These are phyloP conservation scores for Phalacrocorax brasilianus DNA, from an alignment of 2,113 vertebrate genomes.

Conservation along the genomic window DNA sequence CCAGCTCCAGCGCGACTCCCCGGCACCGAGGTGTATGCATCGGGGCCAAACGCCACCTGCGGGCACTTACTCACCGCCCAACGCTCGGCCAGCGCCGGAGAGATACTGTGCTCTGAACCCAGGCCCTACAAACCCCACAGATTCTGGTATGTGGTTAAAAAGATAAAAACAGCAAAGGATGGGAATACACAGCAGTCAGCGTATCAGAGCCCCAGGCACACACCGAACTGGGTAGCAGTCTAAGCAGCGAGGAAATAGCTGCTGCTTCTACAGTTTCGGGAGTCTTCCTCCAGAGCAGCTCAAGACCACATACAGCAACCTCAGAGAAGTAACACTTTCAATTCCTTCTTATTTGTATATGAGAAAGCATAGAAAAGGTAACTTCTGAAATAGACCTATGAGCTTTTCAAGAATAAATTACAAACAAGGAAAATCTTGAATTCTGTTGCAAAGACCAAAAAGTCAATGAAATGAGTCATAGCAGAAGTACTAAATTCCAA, in stretches of 20 bases:
- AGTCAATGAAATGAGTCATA: neutral
- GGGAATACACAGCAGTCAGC: neutral
- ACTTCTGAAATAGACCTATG: neutral
- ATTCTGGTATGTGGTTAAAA: neutral
- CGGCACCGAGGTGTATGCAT: neutral
- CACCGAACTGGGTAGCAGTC: neutral
- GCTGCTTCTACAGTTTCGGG: accelerated
- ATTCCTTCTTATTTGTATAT: neutral
- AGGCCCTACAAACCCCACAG: neutral
- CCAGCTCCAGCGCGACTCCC: neutral
- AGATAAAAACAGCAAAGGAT: neutral
- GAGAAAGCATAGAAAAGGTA: neutral
- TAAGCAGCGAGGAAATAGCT: neutral
- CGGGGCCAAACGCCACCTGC: neutral
- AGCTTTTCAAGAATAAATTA: neutral
- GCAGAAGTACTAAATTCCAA: neutral
- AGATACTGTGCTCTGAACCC: neutral
- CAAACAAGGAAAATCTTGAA: neutral
- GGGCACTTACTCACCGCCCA: neutral
- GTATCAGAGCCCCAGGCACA: neutral
- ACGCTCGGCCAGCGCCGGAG: neutral
- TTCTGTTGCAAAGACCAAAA: neutral
- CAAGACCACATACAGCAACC: neutral
- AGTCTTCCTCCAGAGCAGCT: neutral
- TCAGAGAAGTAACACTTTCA: neutral